Evolutionary conservation across 2,888 invertebrate genomes (phyloP), one percentile per base, ranked within the genome.

Genomic region (Trichacis sp.): DNA sequence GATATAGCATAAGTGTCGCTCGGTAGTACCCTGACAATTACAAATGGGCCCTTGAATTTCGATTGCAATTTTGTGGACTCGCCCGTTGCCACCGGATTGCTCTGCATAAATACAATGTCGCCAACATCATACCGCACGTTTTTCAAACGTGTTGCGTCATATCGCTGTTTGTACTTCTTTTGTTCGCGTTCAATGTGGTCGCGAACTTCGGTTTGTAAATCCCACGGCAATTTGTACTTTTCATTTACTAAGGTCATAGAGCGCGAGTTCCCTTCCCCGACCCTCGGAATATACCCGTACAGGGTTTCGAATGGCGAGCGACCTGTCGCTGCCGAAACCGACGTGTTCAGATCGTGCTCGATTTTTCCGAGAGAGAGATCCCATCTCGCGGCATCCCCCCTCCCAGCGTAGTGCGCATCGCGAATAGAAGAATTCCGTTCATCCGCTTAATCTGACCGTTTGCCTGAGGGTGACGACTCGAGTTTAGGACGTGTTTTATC

Each of bases 391-490:
- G 30, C 40, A 15, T 52, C 58, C 4, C 40, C 51, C 15, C 33
- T 3, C 17, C 18, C 11, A 15, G 15, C 33, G 36, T 45, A 50
- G n/a, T 12, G 29, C 14, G 42, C 33, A 1, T 6, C 2, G 50
- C 47, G 0, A 65, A 52, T 5, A 51, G n/a, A 4, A 63, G 6
- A 1, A 58, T 45, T 0, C 48, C 14, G 15, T 69, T 66, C 2
- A 65, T 9, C 0, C 62, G 36, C 14, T 61, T 57, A 0, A 57
- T 66, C 33, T 64, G 51, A 1, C 72, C 70, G 20, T 73, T 72
- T 0, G 67, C 73, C 46, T 70, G 71, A 0, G 72, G 71, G 49
- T 69, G 68, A 12, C 65, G 11, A 15, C 43, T 53, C 2, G 48
- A 60, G 36, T 60, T 60, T n/a, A 60, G 15, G 1, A 43, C 43